Evolutionary conservation across 2,888 invertebrate species (phyloP), one percentile per base, ranked within the genome.

Genomic region (Catocala fraxini): DNA sequence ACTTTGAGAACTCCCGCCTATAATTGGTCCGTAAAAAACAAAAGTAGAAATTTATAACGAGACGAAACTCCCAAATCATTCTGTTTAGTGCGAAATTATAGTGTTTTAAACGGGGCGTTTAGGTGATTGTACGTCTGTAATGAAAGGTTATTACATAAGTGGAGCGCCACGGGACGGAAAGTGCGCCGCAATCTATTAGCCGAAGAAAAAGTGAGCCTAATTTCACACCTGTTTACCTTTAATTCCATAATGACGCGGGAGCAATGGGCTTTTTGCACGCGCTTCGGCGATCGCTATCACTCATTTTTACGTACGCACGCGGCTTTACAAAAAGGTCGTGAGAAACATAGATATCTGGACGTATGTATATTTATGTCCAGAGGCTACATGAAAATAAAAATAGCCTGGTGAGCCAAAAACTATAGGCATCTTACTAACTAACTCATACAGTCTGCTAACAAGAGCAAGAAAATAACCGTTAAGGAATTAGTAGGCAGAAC

Each of bases 181-280:
- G 86, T 88, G 84, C 86, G 84, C 84, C 82, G 86, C 89, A 88
- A 89, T 91, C 92, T 91, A 92, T 92, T 92, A 90, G 86, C 84
- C 68, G 84, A 81, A 87, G 88, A 91, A 92, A 93, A 93, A 93
- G 82, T 86, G 77, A 87, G 88, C 89, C 88, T 92, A 93, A 94
- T 93, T 94, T 93, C 91, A 93, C 93, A 94, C 93, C 91, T 93
- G 93, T 92, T 93, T 92, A 89, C 84, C 77, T 89, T 91, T 91
- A 92, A 93, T 93, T 86, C 82, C 83, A 88, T 92, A 92, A 93
- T 93, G 86, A 89, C 80, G 81, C 80, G 81, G 82, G 86, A 82
- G 85, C 87, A 85, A 82, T 81, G 80, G 82, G 86, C 87, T 89
- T 89, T 87, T 88, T 90, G 87, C 90, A 87, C 84, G 85, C 84